phyloP scores from a whole-genome alignment of 2,888 invertebrate genomes.

The Drosophila hamatofila region DNA sequence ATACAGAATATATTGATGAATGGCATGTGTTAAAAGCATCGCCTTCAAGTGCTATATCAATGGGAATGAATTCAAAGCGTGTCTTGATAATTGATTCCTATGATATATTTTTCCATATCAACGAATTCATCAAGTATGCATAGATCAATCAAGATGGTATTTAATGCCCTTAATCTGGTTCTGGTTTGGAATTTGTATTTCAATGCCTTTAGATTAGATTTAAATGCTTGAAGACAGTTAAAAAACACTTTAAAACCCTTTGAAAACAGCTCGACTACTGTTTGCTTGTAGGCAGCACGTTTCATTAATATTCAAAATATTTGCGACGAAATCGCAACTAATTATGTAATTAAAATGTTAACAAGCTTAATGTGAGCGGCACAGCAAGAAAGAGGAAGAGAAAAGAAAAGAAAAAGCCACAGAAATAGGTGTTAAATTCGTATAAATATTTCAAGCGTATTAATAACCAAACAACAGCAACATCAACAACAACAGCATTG shows the following conservation, averaged over 20 bases:
- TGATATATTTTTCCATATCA: neutral
- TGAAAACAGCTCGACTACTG: neutral
- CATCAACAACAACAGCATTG: slow-evolving; percentile 5
- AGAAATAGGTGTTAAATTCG: slow-evolving; percentile 67
- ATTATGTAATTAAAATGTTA: slow-evolving; percentile 79
- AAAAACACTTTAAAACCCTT: neutral
- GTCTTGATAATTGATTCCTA: neutral
- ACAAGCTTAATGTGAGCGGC: slow-evolving; percentile 64
- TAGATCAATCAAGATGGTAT: neutral
- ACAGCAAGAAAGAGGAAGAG: neutral
- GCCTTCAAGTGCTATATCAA: neutral
- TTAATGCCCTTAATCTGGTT: neutral
- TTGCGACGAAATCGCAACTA: slow-evolving; percentile 63
- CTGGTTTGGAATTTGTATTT: neutral
- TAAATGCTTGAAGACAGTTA: neutral
- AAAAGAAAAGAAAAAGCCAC: slow-evolving; percentile 20
- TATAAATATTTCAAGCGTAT: slow-evolving; percentile 69
- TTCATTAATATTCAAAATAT: slow-evolving; percentile 50
- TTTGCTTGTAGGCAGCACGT: neutral
- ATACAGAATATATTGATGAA: neutral
- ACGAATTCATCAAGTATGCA: neutral
- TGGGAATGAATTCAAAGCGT: neutral
- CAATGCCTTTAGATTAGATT: neutral
- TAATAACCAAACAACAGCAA: slow-evolving; percentile 34
- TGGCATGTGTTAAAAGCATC: neutral